Conservation (phyloP, 2,797 vertebrate species). For the Hippocampus kuda region DNA sequence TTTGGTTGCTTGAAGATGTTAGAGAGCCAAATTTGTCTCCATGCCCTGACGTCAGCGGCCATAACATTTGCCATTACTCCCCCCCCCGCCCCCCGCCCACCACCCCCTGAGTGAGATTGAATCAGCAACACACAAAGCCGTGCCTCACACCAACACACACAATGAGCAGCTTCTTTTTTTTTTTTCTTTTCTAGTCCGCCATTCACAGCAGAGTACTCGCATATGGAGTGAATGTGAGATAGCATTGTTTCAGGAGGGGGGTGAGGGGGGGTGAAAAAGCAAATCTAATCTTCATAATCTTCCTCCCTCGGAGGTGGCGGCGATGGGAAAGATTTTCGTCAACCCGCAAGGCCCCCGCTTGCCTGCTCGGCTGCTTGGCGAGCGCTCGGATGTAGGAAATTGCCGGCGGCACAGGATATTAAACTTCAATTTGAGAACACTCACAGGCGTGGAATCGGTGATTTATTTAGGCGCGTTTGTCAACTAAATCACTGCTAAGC, state of each 20-base stretch:
- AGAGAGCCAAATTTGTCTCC: constrained; percentile 47
- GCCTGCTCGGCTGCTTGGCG: constrained; percentile 42
- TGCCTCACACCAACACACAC: constrained; percentile 34
- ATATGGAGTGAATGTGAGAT: constrained; percentile 57
- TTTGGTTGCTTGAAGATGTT: constrained; percentile 46
- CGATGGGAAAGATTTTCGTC: constrained; percentile 56
- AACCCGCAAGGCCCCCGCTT: constrained; percentile 22
- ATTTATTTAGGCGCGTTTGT: constrained; percentile 60
- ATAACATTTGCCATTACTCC: constrained; percentile 62
- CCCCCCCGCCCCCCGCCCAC: constrained; percentile 1
- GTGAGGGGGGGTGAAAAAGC: constrained; percentile 49
- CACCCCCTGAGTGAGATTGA: constrained; percentile 51
- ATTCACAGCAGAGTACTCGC: constrained; percentile 51
- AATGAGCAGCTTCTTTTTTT: constrained; percentile 51
- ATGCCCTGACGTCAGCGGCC: constrained; percentile 57
- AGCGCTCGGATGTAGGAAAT: constrained; percentile 57
- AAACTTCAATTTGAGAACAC: constrained; percentile 63
- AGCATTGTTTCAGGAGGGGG: constrained; percentile 60
- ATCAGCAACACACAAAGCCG: constrained; percentile 56
- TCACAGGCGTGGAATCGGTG: constrained; percentile 55
- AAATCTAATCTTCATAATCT: constrained; percentile 70
- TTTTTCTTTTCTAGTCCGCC: constrained; percentile 46
- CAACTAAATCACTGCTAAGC: constrained; percentile 52
- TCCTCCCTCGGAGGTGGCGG: constrained; percentile 56
- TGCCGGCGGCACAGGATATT: constrained; percentile 60